Evolutionary conservation across 2,888 invertebrate genomes (phyloP), one percentile per base, ranked within the genome.

Genomic region (Operophtera brumata): DNA sequence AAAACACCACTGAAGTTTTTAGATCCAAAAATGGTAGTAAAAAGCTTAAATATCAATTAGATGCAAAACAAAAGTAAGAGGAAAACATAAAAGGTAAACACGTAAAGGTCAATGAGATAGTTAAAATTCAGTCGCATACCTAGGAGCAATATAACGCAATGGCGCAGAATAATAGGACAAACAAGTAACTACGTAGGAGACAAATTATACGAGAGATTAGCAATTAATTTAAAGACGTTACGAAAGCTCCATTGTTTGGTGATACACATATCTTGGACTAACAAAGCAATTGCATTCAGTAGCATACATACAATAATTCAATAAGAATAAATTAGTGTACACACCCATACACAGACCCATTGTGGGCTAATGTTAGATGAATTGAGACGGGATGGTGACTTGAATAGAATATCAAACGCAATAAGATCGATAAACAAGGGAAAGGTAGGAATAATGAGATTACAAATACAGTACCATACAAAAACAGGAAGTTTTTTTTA

Each of bases 121-220:
- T 54, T 47, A 36, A 54, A 54, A 53, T 30, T 30, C 30, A 28
- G 44, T 32, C n/a, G 50, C 50, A 50, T 49, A 47, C 52, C 49
- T 41, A 46, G 11, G 25, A 52, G 51, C 47, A 41, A 45, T 47
- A 50, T 54, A 32, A 36, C 51, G 57, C 34, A 69, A 64, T 60
- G 59, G 57, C 60, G 12, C 13, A 60, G 53, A 40, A 55, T 43
- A 62, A 57, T 59, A 44, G 53, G 57, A 4, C 34, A 46, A 65
- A 20, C 20, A 20, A 20, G 20, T 52, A 55, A n/a, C n/a, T 66
- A 73, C 76, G 80, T 82, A 81, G 82, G 81, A 81, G 83, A 80
- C 75, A 77, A 82, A 82, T 80, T 80, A 78, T 82, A 71, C 74
- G 62, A 50, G 64, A 73, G 73, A 81, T 81, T 78, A 78, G 69